Percentiles rank a stretch among this genome's conserved stretches.
These are phyloP conservation scores for Aurelia coerulea DNA, from an alignment of 30 jellyfish, hydroid and myxozoan species.

Conservation along the genomic window DNA sequence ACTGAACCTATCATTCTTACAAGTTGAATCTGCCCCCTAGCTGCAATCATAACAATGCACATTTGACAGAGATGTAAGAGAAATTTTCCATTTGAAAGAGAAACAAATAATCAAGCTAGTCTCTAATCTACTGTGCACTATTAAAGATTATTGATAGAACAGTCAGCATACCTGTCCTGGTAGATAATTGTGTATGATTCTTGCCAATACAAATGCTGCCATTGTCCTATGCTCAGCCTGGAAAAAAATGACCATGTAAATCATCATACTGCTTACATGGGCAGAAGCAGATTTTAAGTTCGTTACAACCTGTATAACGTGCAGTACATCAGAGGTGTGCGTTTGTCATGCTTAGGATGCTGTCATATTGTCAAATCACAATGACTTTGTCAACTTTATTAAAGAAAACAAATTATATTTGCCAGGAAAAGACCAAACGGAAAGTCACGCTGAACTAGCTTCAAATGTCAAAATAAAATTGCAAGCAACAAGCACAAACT, in stretches of 20 bases:
- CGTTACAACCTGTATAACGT: neutral
- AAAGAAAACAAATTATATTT: neutral
- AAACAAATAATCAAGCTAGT: neutral
- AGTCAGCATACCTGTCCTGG: constrained; percentile 86
- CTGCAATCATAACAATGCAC: no score
- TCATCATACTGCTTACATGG: no score
- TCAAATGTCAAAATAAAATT: neutral
- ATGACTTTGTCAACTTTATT: no score
- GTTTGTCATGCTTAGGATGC: no score
- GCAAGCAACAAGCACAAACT: no score
- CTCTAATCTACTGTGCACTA: no score
- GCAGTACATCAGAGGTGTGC: no score
- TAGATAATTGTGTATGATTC: constrained; percentile 92
- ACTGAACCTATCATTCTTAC: no score
- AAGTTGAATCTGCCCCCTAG: no score
- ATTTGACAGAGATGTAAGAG: no score
- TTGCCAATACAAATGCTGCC: constrained; percentile 93
- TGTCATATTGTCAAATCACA: no score
- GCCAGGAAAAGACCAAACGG: neutral
- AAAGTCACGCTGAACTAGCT: neutral
- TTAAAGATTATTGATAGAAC: neutral
- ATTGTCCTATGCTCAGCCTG: constrained; percentile 96
- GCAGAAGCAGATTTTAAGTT: neutral
- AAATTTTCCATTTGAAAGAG: no score
- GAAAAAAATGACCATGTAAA: neutral